A percentile compares a stretch with the other conserved stretches of the same genome.
Evolutionary conservation across 2,888 invertebrate genomes (phyloP).

Genomic region (Leptinotarsa tumamoca): DNA sequence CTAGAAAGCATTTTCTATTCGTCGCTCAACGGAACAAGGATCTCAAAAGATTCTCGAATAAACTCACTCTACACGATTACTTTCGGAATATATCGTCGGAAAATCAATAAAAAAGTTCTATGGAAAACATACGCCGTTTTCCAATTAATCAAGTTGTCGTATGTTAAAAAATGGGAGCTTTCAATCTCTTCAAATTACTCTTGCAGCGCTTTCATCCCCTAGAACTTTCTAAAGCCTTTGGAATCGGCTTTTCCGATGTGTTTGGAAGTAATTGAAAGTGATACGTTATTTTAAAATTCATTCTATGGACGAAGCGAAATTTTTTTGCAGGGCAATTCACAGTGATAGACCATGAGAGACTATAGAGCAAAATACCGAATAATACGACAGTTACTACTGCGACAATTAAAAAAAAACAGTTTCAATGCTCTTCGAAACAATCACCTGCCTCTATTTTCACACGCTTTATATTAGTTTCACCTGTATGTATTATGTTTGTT

Average conservation of each 20-base stretch:
- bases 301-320: not conserved
- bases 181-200: slow-evolving; percentile 13
- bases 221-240: slow-evolving; percentile 4
- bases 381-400: too few relatives aligned
- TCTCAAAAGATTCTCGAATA: not conserved
- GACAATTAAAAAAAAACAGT: too few relatives aligned
- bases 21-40: not conserved
- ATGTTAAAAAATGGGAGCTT: slow-evolving; percentile 13
- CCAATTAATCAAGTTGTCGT: slow-evolving; percentile 16
- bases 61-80: not conserved
- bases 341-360: too few relatives aligned
- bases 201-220: slow-evolving; percentile 5
- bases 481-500: too few relatives aligned
- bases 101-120: slow-evolving; percentile 8
- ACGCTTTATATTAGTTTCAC: too few relatives aligned
- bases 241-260: slow-evolving; percentile 4
- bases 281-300: slow-evolving; percentile 13
- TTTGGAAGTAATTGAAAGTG: slow-evolving; percentile 8
- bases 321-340: too few relatives aligned
- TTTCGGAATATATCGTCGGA: not conserved
- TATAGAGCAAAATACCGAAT: too few relatives aligned
- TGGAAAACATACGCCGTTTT: not conserved
- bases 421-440: too few relatives aligned
- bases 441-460: too few relatives aligned
- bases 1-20: too few relatives aligned